phyloP scores from a whole-genome alignment of 2,113 vertebrate species.

The Limnothrissa miodon region DNA sequence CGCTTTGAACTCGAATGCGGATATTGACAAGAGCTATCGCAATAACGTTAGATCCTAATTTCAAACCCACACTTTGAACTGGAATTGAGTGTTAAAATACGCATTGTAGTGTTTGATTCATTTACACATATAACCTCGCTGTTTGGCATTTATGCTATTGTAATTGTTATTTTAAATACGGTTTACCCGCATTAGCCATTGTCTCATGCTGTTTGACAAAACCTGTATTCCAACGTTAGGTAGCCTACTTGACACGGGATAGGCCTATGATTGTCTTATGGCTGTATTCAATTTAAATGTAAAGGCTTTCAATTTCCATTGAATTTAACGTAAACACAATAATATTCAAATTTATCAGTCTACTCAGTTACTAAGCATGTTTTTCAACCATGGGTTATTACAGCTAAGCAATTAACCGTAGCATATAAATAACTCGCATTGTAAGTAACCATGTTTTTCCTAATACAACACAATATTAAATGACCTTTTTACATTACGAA shows the following conservation, averaged over 20 bases:
- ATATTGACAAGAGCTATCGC: constrained; percentile 21
- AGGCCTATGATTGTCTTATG: neutral
- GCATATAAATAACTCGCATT: no score
- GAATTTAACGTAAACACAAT: neutral
- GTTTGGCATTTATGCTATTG: neutral
- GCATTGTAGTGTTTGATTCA: neutral
- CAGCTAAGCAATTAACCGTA: no score
- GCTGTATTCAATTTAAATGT: neutral
- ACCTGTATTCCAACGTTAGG: neutral
- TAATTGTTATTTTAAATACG: neutral
- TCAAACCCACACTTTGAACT: neutral
- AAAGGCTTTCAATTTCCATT: neutral
- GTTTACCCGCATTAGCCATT: neutral
- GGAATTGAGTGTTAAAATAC: neutral
- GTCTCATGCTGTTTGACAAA: constrained; percentile 3
- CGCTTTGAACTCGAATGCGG: constrained; percentile 29
- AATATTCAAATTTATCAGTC: neutral
- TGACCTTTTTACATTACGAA: no score
- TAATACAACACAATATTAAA: no score
- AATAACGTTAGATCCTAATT: neutral
- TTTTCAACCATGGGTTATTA: neutral
- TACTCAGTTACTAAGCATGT: neutral
- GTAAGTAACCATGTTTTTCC: no score
- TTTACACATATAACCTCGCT: neutral
- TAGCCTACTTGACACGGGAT: neutral